Conservation (phyloP, 1,140 invertebrate genomes). For the Drosophila equinoxialis region DNA sequence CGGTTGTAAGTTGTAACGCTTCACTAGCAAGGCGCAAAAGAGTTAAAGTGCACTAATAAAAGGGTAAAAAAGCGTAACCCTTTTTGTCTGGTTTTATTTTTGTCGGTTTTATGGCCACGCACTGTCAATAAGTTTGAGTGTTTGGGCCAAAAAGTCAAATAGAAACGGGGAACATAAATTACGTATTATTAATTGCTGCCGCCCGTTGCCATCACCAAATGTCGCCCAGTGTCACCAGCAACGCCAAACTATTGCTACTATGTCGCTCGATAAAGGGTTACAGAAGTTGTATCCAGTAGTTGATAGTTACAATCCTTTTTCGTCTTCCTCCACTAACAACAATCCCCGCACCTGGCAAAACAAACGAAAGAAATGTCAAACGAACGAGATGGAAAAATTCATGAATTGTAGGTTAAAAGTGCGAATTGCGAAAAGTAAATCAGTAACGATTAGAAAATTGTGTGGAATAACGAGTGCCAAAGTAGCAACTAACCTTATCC, state of each 20-base stretch:
- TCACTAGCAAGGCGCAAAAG: conserved; percentile 65
- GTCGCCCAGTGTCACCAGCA: conserved; percentile 36
- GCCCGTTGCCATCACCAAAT: conserved; percentile 47
- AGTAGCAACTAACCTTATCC: no score
- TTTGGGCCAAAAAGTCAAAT: conserved; percentile 71
- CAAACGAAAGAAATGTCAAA: not conserved
- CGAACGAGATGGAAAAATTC: not conserved
- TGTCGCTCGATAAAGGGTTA: conserved; percentile 63
- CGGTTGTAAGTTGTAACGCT: conserved; percentile 78
- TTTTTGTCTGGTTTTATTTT: conserved; percentile 25
- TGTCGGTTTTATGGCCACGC: conserved; percentile 30
- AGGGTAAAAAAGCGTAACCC: conserved; percentile 47
- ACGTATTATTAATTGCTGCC: conserved; percentile 77
- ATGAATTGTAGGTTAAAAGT: no score
- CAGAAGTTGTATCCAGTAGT: conserved; percentile 36
- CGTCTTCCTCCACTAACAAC: no score
- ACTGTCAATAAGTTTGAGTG: conserved; percentile 67
- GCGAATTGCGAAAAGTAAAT: not conserved
- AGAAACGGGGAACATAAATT: conserved; percentile 75
- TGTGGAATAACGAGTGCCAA: no score
- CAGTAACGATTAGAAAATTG: not conserved
- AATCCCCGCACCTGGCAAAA: not conserved
- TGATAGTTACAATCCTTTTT: conserved; percentile 54
- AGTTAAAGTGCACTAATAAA: conserved; percentile 68
- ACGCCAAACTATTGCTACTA: conserved; percentile 20